Base-by-base conservation (phyloP, 2,797 vertebrate genomes). In the Acanthurus leucopareius region DNA sequence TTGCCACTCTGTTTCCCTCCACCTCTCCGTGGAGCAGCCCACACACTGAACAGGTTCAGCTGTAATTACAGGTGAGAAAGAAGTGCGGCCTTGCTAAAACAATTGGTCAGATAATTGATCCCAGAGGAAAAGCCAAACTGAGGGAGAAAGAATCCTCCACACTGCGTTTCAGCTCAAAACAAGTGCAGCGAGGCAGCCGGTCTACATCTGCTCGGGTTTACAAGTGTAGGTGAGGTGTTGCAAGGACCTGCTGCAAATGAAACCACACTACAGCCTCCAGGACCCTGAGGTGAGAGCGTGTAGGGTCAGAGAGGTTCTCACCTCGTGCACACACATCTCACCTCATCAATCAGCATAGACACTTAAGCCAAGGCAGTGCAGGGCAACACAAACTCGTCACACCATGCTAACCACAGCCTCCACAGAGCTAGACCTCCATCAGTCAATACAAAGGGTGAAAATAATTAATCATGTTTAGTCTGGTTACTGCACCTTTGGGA, bases 301-400 rank as follows among this genome's bases (percentile, higher is more conserved):
- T 60, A 16, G 75, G 91, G 90, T 91, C 87, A 87, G 80, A 63
- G 74, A 75, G 86, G 82, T 51, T 85, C 76, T 81, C 83, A 64
- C 86, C 69, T 84, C 71, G 20, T 61, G 67, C 83, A 79, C 84
- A 88, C 75, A 89, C 79, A 77, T 86, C 86, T 86, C 94, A 94
- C 94, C 82, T 94, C 91, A 93, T 95, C 91, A 94, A 82, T 91
- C 90, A 88, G 74, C 57, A 67, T 77, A 70, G 75, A 86, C 80
- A 80, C 75, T 71, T 71, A 28, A 65, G 66, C 59, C 51, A 60
- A 65, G 45, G 72, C 76, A 66, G 73, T 11, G 16, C 7, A 16
- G 48, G 64, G 40, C 63, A 56, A 63, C n/a, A 10, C 45, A 80
- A 40, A 66, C 14, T 48, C 45, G 1, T 51, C 65, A 65, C 78